These are phyloP conservation scores for Embiotoca jacksoni DNA, from an alignment of 2,113 vertebrate species.

Conservation along the genomic window DNA sequence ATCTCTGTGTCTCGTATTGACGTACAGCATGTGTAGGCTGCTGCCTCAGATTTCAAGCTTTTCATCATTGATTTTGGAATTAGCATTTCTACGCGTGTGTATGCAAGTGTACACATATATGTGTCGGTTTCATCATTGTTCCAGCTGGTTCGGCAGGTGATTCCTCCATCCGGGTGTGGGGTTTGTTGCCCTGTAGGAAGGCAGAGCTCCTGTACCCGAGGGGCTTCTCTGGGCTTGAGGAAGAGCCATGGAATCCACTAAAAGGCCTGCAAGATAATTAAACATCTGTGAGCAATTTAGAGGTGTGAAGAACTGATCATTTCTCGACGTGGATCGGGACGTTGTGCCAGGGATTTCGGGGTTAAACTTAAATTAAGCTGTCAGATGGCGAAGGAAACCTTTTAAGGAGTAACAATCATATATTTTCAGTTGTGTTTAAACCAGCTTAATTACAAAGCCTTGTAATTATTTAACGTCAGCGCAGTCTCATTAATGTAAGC, in stretches of 20 bases:
- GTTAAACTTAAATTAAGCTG: constrained; percentile 32
- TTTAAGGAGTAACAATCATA: constrained; percentile 19
- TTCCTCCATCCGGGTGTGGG: constrained; percentile 56
- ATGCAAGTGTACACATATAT: neutral
- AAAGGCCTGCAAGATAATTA: constrained; percentile 64
- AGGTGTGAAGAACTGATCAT: constrained; percentile 28
- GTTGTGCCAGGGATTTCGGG: neutral
- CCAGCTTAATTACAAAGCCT: constrained; percentile 26
- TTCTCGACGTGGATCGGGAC: neutral
- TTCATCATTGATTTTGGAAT: neutral
- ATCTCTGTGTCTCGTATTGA: neutral
- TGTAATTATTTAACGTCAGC: constrained; percentile 52
- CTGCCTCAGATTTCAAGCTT: neutral
- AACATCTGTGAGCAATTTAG: constrained; percentile 39
- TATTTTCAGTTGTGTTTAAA: constrained; percentile 44
- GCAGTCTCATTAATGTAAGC: constrained; percentile 53
- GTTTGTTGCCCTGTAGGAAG: constrained; percentile 31
- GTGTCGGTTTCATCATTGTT: constrained; percentile 17
- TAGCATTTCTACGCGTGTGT: neutral
- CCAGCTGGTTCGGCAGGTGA: constrained; percentile 42
- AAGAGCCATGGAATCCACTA: constrained; percentile 66
- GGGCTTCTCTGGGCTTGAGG: constrained; percentile 64
- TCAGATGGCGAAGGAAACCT: constrained; percentile 27
- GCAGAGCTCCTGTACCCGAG: constrained; percentile 3
- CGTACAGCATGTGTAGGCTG: neutral